Evolutionary conservation across 2,113 vertebrate genomes (phyloP).

Genomic region (Thamnophis sirtalis): DNA sequence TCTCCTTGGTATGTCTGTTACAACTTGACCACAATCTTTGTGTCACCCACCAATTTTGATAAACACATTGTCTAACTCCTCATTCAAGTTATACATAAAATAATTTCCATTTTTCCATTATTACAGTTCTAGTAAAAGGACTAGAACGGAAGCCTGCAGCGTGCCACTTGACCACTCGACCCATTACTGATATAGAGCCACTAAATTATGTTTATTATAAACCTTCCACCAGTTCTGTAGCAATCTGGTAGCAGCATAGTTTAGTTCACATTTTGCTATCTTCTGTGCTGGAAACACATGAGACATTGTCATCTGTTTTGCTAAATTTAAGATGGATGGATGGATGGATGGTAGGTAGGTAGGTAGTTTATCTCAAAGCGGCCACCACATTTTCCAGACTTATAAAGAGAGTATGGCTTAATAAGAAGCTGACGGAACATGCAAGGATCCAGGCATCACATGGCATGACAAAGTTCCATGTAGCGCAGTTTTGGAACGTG

Average conservation of each 20-base stretch:
- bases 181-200: neutral
- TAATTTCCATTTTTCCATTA: neutral
- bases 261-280: neutral
- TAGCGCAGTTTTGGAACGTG: too few relatives aligned
- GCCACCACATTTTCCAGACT: too few relatives aligned
- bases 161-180: neutral
- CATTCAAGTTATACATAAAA: neutral
- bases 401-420: too few relatives aligned
- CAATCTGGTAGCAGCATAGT: neutral
- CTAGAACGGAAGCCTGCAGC: neutral
- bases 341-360: too few relatives aligned
- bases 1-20: neutral
- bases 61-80: neutral
- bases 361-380: too few relatives aligned
- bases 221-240: neutral
- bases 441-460: too few relatives aligned
- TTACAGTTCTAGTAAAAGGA: neutral
- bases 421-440: too few relatives aligned
- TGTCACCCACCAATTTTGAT: neutral
- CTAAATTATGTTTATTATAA: neutral
- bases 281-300: neutral
- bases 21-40: neutral
- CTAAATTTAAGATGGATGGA: neutral
- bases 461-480: too few relatives aligned
- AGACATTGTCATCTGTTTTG: neutral